Evolutionary conservation across 2,888 invertebrate genomes (phyloP).

Genomic region (Dromius quadrimaculatus): DNA sequence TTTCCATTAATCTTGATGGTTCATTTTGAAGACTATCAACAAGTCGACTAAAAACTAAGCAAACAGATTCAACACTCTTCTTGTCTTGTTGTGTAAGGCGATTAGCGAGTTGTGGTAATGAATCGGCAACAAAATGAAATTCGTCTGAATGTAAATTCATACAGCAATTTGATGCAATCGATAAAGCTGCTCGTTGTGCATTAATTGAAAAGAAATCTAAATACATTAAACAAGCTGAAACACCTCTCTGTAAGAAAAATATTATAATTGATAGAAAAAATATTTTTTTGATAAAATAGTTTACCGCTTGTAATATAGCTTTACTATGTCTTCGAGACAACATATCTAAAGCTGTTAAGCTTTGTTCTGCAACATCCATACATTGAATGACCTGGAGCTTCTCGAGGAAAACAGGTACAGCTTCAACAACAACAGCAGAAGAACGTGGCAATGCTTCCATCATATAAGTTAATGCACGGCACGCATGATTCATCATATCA

Average conservation of each 20-base stretch:
- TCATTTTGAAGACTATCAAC: constrained; percentile 97
- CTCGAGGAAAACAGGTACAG: constrained; percentile 96
- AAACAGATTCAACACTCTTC: constrained; percentile 97
- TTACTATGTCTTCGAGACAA: constrained; percentile 96
- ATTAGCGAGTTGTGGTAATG: constrained; percentile 85
- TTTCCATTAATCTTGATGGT: constrained; percentile 90
- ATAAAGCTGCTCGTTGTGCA: constrained; percentile 95
- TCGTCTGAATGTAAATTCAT: constrained; percentile 94
- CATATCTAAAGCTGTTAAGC: constrained; percentile 96
- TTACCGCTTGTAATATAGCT: constrained; percentile 91
- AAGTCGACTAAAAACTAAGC: constrained; percentile 94
- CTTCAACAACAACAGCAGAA: constrained; percentile 95
- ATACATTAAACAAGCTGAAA: constrained; percentile 95
- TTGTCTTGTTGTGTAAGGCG: constrained; percentile 91
- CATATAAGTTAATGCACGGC: constrained; percentile 98
- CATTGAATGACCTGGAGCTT: constrained; percentile 98
- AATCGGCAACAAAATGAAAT: constrained; percentile 92
- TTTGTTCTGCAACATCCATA: constrained; percentile 99
- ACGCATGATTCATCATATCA: constrained; percentile 99
- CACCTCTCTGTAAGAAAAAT: constrained; percentile 80
- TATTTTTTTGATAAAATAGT: constrained; percentile 59
- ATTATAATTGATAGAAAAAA: constrained; percentile 10
- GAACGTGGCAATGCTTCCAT: constrained; percentile 98
- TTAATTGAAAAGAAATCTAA: constrained; percentile 99
- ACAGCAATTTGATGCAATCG: constrained; percentile 98